Percentiles rank a stretch among this genome's conserved stretches.
phyloP scores from a whole-genome alignment of 2,888 invertebrate species.

The Drosophila demipolita region DNA sequence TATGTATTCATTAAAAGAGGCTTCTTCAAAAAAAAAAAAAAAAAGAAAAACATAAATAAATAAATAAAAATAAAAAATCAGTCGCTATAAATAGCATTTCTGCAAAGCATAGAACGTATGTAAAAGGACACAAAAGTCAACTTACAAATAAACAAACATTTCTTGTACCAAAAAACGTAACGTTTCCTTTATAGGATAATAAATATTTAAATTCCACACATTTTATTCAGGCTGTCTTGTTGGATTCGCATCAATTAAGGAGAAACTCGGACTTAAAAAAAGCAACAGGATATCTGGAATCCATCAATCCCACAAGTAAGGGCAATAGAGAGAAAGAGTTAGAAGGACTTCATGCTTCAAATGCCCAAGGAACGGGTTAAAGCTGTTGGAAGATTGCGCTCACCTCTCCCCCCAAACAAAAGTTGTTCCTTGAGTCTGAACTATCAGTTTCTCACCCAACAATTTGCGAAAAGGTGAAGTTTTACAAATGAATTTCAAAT shows the following conservation, averaged over 20 bases:
- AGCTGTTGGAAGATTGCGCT: not conserved
- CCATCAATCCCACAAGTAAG: not conserved
- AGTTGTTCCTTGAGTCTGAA: not conserved
- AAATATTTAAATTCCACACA: not conserved
- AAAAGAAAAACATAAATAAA: not conserved
- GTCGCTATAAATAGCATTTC: not conserved
- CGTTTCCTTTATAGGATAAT: not conserved
- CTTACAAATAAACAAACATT: slow-evolving; percentile 2
- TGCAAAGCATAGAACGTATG: not conserved
- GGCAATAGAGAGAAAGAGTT: not conserved
- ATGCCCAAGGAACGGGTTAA: not conserved
- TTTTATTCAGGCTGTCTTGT: not conserved
- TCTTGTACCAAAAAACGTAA: not conserved
- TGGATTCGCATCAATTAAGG: not conserved
- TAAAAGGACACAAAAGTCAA: not conserved
- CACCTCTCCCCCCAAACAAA: not conserved
- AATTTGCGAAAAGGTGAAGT: slow-evolving; percentile 1
- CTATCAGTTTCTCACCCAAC: not conserved
- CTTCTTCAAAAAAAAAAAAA: not conserved
- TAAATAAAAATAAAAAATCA: not conserved
- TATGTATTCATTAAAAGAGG: not conserved
- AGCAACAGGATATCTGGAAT: not conserved
- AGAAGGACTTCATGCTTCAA: not conserved
- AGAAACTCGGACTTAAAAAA: not conserved
- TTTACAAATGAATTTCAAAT: not conserved